Evolutionary conservation across 2,113 vertebrate genomes (phyloP).

Genomic region (Rhineura floridana): DNA sequence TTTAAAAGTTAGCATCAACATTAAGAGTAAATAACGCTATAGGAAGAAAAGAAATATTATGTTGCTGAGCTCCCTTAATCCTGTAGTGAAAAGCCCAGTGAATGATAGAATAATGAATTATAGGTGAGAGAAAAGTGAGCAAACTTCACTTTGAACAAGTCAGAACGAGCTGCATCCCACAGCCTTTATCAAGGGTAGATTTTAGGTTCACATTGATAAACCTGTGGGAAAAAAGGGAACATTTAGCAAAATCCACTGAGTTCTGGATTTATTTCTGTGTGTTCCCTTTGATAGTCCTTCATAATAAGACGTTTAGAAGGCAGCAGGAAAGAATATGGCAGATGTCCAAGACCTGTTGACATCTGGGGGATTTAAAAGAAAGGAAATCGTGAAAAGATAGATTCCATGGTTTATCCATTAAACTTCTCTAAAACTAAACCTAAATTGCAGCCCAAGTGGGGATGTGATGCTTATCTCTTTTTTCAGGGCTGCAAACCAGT

Average conservation of each 20-base stretch:
- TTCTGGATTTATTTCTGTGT: not conserved
- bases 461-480: not conserved
- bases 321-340: constrained; percentile 15
- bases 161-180: not conserved
- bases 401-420: not conserved
- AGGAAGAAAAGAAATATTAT: constrained; percentile 14
- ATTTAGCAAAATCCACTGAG: not conserved
- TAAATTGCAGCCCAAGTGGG: not conserved
- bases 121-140: not conserved
- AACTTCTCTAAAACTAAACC: not conserved
- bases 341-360: not conserved
- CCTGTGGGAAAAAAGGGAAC: not conserved
- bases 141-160: not conserved
- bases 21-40: constrained; percentile 20
- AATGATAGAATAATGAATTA: constrained; percentile 13
- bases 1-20: constrained; percentile 39
- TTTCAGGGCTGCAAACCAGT: not conserved
- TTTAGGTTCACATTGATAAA: not conserved
- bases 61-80: constrained; percentile 42
- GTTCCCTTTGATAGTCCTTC: not conserved
- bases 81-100: constrained; percentile 7
- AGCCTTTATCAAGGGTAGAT: constrained; percentile 1
- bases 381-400: not conserved
- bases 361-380: constrained; percentile 2
- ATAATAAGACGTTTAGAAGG: not conserved